Conservation (phyloP, 2,888 invertebrate genomes). For the Cordilura impudica region DNA sequence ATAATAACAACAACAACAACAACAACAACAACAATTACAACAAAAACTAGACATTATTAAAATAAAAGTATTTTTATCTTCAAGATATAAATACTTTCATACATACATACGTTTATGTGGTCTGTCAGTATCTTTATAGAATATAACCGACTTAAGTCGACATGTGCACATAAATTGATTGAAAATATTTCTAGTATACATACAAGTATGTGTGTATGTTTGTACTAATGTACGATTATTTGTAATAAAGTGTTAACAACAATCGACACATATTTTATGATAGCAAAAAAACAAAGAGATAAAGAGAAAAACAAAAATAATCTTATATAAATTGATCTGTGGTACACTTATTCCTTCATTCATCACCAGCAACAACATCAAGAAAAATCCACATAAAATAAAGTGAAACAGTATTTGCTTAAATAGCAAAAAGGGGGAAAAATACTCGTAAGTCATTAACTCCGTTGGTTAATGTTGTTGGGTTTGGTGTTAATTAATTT, state of each 20-base stretch:
- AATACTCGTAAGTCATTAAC: slow-evolving; percentile 35
- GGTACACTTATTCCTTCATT: slow-evolving; percentile 5
- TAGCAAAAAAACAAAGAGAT: background rate
- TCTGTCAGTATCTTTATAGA: background rate
- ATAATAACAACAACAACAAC: background rate
- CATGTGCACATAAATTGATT: background rate
- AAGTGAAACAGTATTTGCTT: background rate
- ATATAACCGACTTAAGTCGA: background rate
- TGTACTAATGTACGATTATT: background rate
- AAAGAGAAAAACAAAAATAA: background rate
- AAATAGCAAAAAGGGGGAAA: background rate
- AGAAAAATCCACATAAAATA: too few species aligned
- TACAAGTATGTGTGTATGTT: background rate
- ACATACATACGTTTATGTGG: background rate
- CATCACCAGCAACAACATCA: too few species aligned
- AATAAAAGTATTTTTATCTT: too few species aligned
- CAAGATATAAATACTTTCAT: background rate
- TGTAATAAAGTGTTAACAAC: slow-evolving; percentile 15
- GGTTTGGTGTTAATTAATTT: slow-evolving; percentile 58
- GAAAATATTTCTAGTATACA: too few species aligned
- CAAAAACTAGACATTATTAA: background rate
- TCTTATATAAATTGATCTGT: background rate
- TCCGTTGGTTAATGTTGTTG: background rate
- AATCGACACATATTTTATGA: slow-evolving; percentile 24
- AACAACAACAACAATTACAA: background rate